A percentile compares a stretch with the other conserved stretches of the same genome.
phyloP scores from a whole-genome alignment of 2,113 vertebrate genomes.

The Hippocampus zosterae region DNA sequence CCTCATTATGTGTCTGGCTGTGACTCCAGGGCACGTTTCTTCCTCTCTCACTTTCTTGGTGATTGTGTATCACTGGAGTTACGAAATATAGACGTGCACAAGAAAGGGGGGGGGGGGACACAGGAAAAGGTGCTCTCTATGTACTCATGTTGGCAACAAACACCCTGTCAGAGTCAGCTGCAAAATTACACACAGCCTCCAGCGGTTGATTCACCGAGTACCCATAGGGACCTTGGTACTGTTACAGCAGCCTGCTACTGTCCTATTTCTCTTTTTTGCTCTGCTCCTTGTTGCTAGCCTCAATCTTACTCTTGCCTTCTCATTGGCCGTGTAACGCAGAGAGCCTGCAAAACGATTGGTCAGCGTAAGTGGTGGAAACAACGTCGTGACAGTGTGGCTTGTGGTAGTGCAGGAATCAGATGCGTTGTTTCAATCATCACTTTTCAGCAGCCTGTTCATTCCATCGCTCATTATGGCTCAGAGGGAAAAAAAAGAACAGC shows the following conservation, averaged over 20 bases:
- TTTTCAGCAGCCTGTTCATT: slow-evolving; percentile 25
- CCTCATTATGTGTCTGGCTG: slow-evolving; percentile 49
- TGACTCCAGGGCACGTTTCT: slow-evolving; percentile 39
- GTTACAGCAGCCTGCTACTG: slow-evolving; percentile 49
- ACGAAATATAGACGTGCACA: slow-evolving; percentile 35
- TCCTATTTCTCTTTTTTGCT: slow-evolving; percentile 25
- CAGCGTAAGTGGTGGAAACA: slow-evolving; percentile 33
- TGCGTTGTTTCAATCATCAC: slow-evolving; percentile 23
- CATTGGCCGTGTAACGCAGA: slow-evolving; percentile 49
- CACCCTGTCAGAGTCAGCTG: slow-evolving; percentile 18
- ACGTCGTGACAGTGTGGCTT: slow-evolving; percentile 38
- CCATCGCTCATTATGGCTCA: slow-evolving; percentile 24
- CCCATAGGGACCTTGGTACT: slow-evolving; percentile 37
- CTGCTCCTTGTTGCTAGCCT: slow-evolving; percentile 64
- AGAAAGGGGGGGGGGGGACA: neutral
- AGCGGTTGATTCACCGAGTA: slow-evolving; percentile 32
- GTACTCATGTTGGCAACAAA: slow-evolving; percentile 30
- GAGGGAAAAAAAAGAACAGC: slow-evolving; percentile 19
- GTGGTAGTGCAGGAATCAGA: slow-evolving; percentile 48
- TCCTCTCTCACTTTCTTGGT: slow-evolving; percentile 28
- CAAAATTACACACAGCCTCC: slow-evolving; percentile 40
- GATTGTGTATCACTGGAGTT: slow-evolving; percentile 33
- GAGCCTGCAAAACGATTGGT: slow-evolving; percentile 53
- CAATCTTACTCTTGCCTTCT: slow-evolving; percentile 33
- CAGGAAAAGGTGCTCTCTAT: slow-evolving; percentile 9